Percentiles rank a stretch among this genome's conserved stretches.
These are phyloP conservation scores for Eretmodus cyanostictus DNA, from an alignment of 2,113 vertebrate genomes.

Conservation along the genomic window DNA sequence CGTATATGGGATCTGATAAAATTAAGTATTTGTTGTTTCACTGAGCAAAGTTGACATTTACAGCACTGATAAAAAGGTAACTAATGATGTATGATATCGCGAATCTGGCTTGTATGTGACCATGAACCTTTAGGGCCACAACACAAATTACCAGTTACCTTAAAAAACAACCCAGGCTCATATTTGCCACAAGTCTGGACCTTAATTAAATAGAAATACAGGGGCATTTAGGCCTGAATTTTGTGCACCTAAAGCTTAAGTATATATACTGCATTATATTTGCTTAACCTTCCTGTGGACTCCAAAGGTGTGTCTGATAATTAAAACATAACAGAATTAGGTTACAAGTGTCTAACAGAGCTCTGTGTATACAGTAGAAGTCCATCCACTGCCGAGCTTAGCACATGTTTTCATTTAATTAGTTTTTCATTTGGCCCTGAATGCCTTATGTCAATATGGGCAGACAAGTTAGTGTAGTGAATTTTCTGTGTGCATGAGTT, in stretches of 20 bases:
- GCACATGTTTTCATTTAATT: slow-evolving; percentile 77
- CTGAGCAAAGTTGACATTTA: not conserved
- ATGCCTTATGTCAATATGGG: slow-evolving; percentile 53
- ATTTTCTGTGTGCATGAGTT: slow-evolving; percentile 13
- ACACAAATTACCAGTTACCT: slow-evolving; percentile 23
- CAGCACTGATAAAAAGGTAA: slow-evolving; percentile 14
- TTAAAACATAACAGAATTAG: slow-evolving; percentile 74
- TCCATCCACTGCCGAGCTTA: slow-evolving; percentile 59
- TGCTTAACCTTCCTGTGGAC: slow-evolving; percentile 75
- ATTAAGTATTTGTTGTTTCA: not conserved
- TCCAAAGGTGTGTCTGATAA: slow-evolving; percentile 71
- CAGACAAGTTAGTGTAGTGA: slow-evolving; percentile 30
- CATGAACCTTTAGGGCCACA: slow-evolving; percentile 22
- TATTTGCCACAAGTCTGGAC: slow-evolving; percentile 41
- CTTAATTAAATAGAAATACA: slow-evolving; percentile 62
- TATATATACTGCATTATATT: slow-evolving; percentile 59
- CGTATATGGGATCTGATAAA: not conserved
- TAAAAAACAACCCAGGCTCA: slow-evolving; percentile 38
- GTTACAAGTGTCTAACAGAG: slow-evolving; percentile 71
- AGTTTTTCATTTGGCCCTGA: slow-evolving; percentile 69
- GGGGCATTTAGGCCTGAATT: slow-evolving; percentile 46
- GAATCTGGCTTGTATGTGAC: slow-evolving; percentile 42
- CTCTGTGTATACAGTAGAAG: slow-evolving; percentile 66
- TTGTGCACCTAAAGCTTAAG: slow-evolving; percentile 47
- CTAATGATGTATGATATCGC: not conserved